Evolutionary conservation across 2,797 vertebrate genomes (phyloP).

Genomic region (Sciaenops ocellatus): DNA sequence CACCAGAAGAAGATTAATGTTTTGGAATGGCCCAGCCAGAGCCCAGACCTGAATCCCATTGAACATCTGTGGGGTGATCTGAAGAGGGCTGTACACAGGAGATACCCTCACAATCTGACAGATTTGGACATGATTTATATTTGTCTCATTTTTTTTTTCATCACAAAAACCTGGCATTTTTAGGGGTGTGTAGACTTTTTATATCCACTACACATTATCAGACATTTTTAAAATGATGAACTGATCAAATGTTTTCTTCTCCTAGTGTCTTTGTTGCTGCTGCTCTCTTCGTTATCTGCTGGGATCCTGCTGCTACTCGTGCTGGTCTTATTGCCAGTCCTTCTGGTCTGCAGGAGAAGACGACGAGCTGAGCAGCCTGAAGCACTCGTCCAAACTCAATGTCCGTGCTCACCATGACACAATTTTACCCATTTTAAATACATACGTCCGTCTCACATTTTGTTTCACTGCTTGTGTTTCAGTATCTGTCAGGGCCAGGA

Average conservation of each 20-base stretch:
- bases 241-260: not conserved
- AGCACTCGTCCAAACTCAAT: not conserved
- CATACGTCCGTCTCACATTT: not conserved
- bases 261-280: not conserved
- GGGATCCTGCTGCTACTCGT: slow-evolving; percentile 22
- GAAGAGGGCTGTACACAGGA: too few relatives aligned
- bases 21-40: too few relatives aligned
- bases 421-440: not conserved
- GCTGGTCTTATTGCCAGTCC: slow-evolving; percentile 12
- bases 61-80: too few relatives aligned
- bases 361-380: not conserved
- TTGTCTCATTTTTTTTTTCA: too few relatives aligned
- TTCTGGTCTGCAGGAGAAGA: slow-evolving; percentile 1
- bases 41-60: too few relatives aligned
- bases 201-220: too few relatives aligned
- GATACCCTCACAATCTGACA: too few relatives aligned
- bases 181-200: too few relatives aligned
- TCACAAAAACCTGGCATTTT: too few relatives aligned
- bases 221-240: not conserved
- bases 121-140: too few relatives aligned
- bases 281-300: slow-evolving; percentile 4
- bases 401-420: slow-evolving; percentile 8
- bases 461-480: not conserved
- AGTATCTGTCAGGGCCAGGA: not conserved
- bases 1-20: too few relatives aligned